phyloP scores from a whole-genome alignment of 2,113 vertebrate genomes.

The Pycnonotus jocosus region DNA sequence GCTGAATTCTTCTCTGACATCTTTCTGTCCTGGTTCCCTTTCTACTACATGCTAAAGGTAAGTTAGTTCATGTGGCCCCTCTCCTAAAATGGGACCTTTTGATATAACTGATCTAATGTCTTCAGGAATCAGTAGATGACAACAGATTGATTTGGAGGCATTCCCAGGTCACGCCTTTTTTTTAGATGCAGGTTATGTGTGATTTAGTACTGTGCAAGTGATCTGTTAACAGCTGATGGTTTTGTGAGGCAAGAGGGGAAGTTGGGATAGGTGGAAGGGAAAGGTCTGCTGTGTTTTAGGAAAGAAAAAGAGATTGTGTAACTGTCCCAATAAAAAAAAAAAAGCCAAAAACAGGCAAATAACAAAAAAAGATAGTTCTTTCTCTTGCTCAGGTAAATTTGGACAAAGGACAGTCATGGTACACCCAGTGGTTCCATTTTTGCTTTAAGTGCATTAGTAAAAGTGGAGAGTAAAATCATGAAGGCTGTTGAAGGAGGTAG shows the following conservation, averaged over 20 bases:
- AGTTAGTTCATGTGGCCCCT: not conserved
- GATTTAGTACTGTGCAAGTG: not conserved
- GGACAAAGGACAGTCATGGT: not conserved
- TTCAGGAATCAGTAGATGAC: not conserved
- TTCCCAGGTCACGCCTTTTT: not conserved
- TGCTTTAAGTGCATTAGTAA: not conserved
- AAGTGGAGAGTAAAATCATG: not conserved
- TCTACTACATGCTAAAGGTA: conserved; percentile 98
- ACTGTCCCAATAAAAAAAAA: not conserved
- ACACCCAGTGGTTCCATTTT: not conserved
- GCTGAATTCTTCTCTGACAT: conserved; percentile 95
- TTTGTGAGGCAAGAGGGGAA: not conserved
- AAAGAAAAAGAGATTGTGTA: not conserved
- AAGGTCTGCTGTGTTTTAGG: not conserved
- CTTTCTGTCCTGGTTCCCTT: conserved; percentile 97
- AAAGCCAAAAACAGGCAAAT: too few species aligned
- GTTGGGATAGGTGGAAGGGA: not conserved
- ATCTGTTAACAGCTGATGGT: not conserved
- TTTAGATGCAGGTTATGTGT: not conserved
- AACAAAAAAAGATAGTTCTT: not conserved
- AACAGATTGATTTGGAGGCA: not conserved
- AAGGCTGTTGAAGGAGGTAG: not conserved
- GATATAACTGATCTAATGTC: not conserved
- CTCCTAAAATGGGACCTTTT: not conserved
- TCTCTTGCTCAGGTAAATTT: not conserved